Evolutionary conservation across 2,888 invertebrate genomes (phyloP).

Genomic region (Allygus modestus): DNA sequence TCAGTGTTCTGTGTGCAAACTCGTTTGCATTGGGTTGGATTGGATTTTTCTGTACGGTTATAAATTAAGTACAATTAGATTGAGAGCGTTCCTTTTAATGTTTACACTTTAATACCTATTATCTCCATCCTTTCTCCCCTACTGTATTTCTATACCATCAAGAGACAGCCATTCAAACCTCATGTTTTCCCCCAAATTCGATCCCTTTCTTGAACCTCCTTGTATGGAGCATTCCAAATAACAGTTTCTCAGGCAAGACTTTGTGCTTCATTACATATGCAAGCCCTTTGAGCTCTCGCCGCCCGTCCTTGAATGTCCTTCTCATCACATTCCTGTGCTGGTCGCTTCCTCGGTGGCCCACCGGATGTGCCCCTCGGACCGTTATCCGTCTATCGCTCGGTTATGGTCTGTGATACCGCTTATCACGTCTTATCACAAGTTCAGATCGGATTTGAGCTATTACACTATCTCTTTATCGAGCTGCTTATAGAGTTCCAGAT

Average conservation of each 20-base stretch:
- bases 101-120: too few species aligned
- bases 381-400: slow-evolving; percentile 12
- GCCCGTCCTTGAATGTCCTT: slow-evolving; percentile 7
- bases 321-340: background rate
- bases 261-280: background rate
- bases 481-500: background rate
- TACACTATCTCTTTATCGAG: background rate
- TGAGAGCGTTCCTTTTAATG: too few species aligned
- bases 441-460: background rate
- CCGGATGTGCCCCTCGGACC: slow-evolving; percentile 18
- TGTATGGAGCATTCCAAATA: background rate
- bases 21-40: too few species aligned
- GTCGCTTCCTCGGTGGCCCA: background rate
- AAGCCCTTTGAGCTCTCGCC: background rate
- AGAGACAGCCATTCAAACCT: too few species aligned
- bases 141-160: too few species aligned
- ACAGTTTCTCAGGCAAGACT: background rate
- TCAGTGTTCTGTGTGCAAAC: too few species aligned
- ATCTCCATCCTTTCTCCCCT: too few species aligned
- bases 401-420: background rate
- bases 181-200: too few species aligned
- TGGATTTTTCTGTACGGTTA: too few species aligned
- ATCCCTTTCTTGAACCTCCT: too few species aligned
- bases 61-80: too few species aligned
- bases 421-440: background rate